Evolutionary conservation across 2,888 invertebrate genomes (phyloP), one percentile per base, ranked within the genome.

Genomic region (Tipula confusa): DNA sequence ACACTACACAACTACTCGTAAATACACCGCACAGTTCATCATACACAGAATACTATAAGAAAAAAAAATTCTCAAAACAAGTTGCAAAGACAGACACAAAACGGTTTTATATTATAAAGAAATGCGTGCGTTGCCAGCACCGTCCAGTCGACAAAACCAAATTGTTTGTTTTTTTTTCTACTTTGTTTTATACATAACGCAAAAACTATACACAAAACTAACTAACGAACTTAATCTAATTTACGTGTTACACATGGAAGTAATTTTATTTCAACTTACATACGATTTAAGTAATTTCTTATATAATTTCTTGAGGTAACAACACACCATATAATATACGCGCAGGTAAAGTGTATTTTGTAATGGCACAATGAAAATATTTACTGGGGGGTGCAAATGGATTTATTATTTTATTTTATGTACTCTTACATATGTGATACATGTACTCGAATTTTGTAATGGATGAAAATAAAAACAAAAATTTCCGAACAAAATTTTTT

Each of bases 241-340:
- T 64, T 64, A 64, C 64, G 64, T 64, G 64, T 64, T 64, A 64
- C 64, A 64, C 64, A 64, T 64, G 64, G 64, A 64, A 64, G 64
- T 64, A 24, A 24, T 64, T 64, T 64, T 64, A 64, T 64, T 64
- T 64, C 64, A 64, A 64, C 6, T 64, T 38, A 38, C 38, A 13
- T 38, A 64, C 64, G 64, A 64, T 64, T 64, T 64, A 64, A 64
- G 64, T 64, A 64, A 64, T 64, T 64, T 64, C 64, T 64, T 64
- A 64, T 24, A 64, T 64, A 64, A 64, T 64, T 9, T 64, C 64
- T 64, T 64, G 64, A 64, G 64, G 64, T 64, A 64, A 64, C 24
- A 64, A 6, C 6, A 24, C 6, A 64, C 64, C 24, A 43, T 43
- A 43, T 43, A 24, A 24, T 24, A 9, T 64, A 64, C 15, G 15